Conservation (phyloP, 2,797 vertebrate species). For the Scolopax rusticola region DNA sequence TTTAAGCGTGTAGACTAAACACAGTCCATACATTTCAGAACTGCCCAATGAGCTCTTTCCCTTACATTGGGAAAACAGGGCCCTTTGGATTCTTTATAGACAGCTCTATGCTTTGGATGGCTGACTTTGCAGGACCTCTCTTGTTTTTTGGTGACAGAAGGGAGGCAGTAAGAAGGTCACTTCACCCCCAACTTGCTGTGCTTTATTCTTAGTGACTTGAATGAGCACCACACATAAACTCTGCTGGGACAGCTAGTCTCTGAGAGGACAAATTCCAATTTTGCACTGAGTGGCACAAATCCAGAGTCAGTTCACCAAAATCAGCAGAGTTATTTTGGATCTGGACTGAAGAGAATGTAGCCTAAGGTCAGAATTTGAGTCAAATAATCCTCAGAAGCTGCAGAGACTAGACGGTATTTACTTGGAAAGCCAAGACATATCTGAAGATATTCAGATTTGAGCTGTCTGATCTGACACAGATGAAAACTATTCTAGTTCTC, state of each 20-base stretch:
- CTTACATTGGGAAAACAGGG: constrained; percentile 24
- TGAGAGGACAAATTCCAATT: constrained; percentile 7
- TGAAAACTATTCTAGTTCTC: background rate
- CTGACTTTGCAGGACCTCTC: constrained; percentile 40
- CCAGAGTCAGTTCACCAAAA: constrained; percentile 42
- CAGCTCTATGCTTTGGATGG: constrained; percentile 6
- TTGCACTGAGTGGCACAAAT: constrained; percentile 16
- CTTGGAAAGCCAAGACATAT: constrained; percentile 12
- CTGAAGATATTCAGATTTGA: constrained; percentile 7
- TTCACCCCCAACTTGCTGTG: background rate
- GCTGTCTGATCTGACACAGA: background rate
- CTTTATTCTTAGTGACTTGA: constrained; percentile 25
- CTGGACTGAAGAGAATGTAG: background rate
- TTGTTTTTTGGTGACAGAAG: constrained; percentile 15
- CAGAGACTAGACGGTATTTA: background rate
- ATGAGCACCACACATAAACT: background rate
- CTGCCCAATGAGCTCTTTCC: background rate
- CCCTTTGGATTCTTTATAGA: constrained; percentile 31
- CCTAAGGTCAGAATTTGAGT: constrained; percentile 19
- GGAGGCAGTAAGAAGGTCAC: background rate
- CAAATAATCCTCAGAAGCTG: background rate
- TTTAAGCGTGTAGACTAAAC: constrained; percentile 68
- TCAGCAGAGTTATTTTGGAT: constrained; percentile 50
- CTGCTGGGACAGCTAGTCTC: constrained; percentile 25
- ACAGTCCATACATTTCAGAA: constrained; percentile 35